Evolutionary conservation across 2,113 vertebrate genomes (phyloP), one percentile per base, ranked within the genome.

Genomic region (Scolopax mira): DNA sequence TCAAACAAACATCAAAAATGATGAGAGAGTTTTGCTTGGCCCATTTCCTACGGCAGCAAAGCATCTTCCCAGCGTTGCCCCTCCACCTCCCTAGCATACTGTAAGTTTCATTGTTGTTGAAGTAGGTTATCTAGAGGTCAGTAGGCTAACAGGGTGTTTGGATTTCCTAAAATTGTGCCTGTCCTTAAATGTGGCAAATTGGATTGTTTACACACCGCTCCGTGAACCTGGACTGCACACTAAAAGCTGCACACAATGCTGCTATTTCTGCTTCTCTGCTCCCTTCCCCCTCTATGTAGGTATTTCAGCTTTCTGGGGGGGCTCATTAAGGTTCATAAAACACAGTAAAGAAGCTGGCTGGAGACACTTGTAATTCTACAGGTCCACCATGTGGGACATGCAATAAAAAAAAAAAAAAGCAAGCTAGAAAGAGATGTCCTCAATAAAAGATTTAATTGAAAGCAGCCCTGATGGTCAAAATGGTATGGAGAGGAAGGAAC

Each of bases 161-260:
- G 97, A 98, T 98, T 98, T 98, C 98, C 98, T 98, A 98, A 98
- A 98, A 98, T 98, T 98, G 98, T 98, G 97, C 97, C 96, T 97
- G 95, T 95, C 94, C 84, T 94, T 79, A 91, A 96, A 96, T 4
- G 74, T 93, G 92, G 90, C 73, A 44, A 86, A 75, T 52, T n/a
- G 30, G 91, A 97, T 97, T 97, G 96, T 96, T 96, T 89, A 92
- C n/a, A 49, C 74, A 87, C 65, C 28, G n/a, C 86, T 84, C 65
- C 0, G 5, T 89, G 97, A 84, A 93, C 64, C 84, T 33, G 86
- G 89, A 46, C 27, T 0, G 44, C 77, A 70, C 72, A n/a, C 87
- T 31, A 15, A 73, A 91, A 88, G 57, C 72, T 71, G 37, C 28
- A 79, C 39, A 95, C 91, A 95, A 91, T 79, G 94, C 81, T 84